Evolutionary conservation across 2,113 vertebrate species (phyloP).

Genomic region (Clupea harengus): DNA sequence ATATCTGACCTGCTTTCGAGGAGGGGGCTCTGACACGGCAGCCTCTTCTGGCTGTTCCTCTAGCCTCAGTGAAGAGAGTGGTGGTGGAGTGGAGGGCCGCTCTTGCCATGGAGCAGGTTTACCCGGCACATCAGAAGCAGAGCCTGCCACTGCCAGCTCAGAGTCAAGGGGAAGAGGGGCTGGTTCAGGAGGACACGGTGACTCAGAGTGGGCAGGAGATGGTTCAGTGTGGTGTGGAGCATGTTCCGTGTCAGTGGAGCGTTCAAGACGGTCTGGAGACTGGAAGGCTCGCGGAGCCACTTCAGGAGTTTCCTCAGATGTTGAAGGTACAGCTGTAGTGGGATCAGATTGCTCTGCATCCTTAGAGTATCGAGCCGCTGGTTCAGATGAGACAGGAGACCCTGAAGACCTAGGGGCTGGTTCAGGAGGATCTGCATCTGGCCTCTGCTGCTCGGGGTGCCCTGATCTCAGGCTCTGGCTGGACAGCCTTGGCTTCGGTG

Average conservation of each 20-base stretch:
- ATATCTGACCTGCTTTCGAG: background rate
- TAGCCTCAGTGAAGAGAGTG: background rate
- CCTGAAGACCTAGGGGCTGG: background rate
- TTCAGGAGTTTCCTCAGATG: background rate
- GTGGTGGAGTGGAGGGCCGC: slow-evolving; percentile 16
- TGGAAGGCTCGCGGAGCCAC: background rate
- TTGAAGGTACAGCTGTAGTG: background rate
- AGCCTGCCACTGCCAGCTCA: background rate
- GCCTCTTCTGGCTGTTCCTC: background rate
- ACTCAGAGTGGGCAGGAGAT: background rate
- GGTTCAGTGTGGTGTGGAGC: background rate
- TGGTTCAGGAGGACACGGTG: background rate
- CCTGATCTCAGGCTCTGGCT: background rate
- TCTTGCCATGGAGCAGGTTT: background rate
- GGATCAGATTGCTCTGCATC: background rate
- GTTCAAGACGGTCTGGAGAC: background rate
- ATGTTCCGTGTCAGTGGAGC: background rate
- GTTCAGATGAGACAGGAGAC: background rate
- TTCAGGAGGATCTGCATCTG: background rate
- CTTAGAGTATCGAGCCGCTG: background rate
- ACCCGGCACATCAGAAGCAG: background rate
- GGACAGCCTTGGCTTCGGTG: slow-evolving; percentile 50
- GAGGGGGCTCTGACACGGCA: background rate
- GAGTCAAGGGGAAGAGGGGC: background rate
- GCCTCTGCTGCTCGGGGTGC: background rate